phyloP scores from a whole-genome alignment of 2,113 vertebrate genomes.

The Phodopus roborovskii region DNA sequence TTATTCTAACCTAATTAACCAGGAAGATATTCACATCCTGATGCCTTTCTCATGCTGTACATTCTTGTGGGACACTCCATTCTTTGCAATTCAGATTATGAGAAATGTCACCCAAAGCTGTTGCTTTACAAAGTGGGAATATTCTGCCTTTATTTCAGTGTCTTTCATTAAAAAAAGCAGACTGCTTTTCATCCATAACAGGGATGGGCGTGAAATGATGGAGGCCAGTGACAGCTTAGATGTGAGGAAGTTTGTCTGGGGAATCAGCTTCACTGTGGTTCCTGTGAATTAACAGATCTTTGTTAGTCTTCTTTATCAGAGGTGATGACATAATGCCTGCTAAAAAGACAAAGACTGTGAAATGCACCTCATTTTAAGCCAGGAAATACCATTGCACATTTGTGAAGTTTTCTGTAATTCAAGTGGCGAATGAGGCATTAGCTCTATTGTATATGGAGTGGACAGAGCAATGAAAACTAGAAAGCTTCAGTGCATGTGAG shows the following conservation, averaged over 20 bases:
- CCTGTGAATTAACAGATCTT: accelerated
- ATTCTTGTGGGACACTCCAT: background rate
- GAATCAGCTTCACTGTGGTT: background rate
- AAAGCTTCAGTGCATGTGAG: background rate
- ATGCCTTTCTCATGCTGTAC: background rate
- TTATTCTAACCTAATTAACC: background rate
- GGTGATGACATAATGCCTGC: background rate
- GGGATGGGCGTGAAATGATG: background rate
- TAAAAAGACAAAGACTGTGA: background rate
- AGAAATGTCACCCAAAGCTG: background rate
- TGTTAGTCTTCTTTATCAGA: background rate
- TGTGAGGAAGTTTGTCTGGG: background rate
- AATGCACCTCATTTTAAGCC: background rate
- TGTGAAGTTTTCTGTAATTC: background rate
- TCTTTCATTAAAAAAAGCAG: background rate
- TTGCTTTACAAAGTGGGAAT: background rate
- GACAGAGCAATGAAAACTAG: background rate
- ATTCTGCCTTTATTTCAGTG: background rate
- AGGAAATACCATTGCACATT: background rate
- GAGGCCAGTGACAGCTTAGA: background rate
- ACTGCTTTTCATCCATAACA: background rate
- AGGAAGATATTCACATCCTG: background rate
- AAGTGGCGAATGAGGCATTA: background rate
- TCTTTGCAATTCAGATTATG: background rate
- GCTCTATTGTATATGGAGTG: background rate